Evolutionary conservation across 1,140 invertebrate genomes (phyloP).

Genomic region (Drosophila sturtevanti): DNA sequence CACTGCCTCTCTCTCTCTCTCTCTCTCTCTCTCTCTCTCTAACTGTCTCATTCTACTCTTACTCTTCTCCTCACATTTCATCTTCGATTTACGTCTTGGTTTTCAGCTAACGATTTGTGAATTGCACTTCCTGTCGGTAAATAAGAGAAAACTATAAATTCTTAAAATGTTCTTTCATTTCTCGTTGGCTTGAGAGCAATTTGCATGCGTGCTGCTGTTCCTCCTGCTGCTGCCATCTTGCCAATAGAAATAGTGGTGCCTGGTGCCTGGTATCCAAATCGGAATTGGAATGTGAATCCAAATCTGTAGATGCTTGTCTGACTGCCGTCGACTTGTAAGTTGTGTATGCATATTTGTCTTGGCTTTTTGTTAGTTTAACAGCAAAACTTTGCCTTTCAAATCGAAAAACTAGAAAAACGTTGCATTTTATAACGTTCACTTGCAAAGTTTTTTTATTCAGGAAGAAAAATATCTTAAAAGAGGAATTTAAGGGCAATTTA

Average conservation of each 20-base stretch:
- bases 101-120: constrained; percentile 76
- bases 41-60: no score
- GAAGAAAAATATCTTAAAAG: constrained; percentile 43
- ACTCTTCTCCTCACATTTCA: no score
- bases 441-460: not conserved
- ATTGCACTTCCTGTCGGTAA: constrained; percentile 80
- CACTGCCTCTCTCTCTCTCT: not conserved
- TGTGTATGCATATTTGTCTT: constrained; percentile 21
- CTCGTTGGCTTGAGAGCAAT: constrained; percentile 52
- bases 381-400: constrained; percentile 78
- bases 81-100: constrained; percentile 52
- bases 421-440: constrained; percentile 53
- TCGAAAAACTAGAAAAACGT: constrained; percentile 78
- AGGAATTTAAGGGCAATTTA: constrained; percentile 62
- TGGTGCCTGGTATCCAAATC: constrained; percentile 21
- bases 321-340: constrained; percentile 35
- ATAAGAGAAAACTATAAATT: constrained; percentile 78
- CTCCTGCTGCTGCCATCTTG: constrained; percentile 12
- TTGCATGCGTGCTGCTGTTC: constrained; percentile 67
- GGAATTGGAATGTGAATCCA: constrained; percentile 14
- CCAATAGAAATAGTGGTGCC: constrained; percentile 12
- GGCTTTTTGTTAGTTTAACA: constrained; percentile 73
- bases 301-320: constrained; percentile 22
- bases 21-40: not conserved
- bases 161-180: constrained; percentile 44